Conservation (phyloP, 1,140 invertebrate genomes). For the Papilio aristodemus region DNA sequence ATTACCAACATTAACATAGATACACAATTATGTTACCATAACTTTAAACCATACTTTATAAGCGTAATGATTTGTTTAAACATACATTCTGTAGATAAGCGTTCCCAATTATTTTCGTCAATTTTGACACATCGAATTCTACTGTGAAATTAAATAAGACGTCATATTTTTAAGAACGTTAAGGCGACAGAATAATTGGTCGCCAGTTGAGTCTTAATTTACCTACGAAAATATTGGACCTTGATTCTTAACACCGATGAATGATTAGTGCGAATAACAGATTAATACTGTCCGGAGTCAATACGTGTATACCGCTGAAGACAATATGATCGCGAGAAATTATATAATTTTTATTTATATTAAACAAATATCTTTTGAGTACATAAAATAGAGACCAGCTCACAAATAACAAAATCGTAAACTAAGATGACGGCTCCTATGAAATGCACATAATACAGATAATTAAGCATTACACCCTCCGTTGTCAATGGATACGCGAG, state of each 20-base stretch:
- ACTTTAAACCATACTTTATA: conserved; percentile 69
- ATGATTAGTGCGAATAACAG: conserved; percentile 62
- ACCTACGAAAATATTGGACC: conserved; percentile 77
- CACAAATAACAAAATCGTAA: conserved; percentile 63
- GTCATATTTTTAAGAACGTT: conserved; percentile 2
- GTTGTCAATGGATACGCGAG: conserved; percentile 14
- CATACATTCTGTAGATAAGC: conserved; percentile 71
- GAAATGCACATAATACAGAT: conserved; percentile 70
- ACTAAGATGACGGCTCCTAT: conserved; percentile 62
- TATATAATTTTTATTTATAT: conserved; percentile 51
- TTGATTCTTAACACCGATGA: conserved; percentile 74
- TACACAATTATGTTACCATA: conserved; percentile 48
- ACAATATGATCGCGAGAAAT: conserved; percentile 47
- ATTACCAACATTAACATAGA: conserved; percentile 61
- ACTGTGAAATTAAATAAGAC: conserved; percentile 65
- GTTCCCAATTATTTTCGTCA: conserved; percentile 63
- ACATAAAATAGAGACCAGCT: conserved; percentile 77
- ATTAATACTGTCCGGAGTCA: conserved; percentile 54
- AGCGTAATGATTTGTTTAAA: conserved; percentile 75
- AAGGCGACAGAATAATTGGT: conserved; percentile 39
- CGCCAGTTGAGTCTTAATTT: conserved; percentile 68
- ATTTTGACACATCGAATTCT: conserved; percentile 54
- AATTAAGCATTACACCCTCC: conserved; percentile 50
- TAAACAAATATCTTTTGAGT: conserved; percentile 73
- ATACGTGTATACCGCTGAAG: conserved; percentile 37